Percentiles rank a stretch among this genome's conserved stretches.
Evolutionary conservation across 2,113 vertebrate species (phyloP).

Genomic region (Mus spicilegus): DNA sequence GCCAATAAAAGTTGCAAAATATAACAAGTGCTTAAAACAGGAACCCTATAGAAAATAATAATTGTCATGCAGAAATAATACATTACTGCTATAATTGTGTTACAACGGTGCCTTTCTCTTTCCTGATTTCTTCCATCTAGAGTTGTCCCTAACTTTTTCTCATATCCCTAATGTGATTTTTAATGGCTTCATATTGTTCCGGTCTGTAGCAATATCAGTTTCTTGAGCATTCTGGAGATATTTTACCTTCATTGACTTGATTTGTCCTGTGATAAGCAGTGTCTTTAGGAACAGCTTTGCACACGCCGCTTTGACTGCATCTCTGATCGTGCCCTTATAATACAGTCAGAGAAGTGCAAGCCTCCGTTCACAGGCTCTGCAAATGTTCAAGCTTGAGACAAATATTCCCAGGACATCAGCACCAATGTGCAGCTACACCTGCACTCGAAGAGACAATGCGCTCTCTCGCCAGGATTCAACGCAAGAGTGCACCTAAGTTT

Average conservation of each 20-base stretch:
- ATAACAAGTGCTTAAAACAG: neutral
- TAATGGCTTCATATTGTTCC: neutral
- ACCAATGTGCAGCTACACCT: conserved; percentile 42
- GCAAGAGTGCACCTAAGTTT: conserved; percentile 42
- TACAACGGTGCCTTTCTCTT: neutral
- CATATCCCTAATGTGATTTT: neutral
- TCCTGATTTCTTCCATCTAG: neutral
- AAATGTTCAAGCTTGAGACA: conserved; percentile 17
- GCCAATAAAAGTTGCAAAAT: neutral
- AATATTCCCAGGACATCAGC: conserved; percentile 32
- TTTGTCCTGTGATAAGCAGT: neutral
- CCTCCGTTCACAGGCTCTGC: neutral
- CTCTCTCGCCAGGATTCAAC: neutral
- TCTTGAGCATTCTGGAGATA: conserved; percentile 27
- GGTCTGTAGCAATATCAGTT: neutral
- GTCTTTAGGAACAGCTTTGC: conserved; percentile 40
- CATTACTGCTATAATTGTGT: neutral
- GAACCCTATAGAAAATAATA: neutral
- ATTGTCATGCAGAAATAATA: neutral
- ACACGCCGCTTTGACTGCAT: neutral
- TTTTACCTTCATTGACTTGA: conserved; percentile 21
- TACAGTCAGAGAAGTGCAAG: conserved; percentile 38
- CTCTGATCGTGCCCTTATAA: conserved; percentile 11
- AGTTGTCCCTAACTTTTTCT: neutral
- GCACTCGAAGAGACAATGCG: neutral